Percentiles rank a stretch among this genome's conserved stretches.
Conservation (phyloP, 2,113 vertebrate genomes). For the Eira barbara region DNA sequence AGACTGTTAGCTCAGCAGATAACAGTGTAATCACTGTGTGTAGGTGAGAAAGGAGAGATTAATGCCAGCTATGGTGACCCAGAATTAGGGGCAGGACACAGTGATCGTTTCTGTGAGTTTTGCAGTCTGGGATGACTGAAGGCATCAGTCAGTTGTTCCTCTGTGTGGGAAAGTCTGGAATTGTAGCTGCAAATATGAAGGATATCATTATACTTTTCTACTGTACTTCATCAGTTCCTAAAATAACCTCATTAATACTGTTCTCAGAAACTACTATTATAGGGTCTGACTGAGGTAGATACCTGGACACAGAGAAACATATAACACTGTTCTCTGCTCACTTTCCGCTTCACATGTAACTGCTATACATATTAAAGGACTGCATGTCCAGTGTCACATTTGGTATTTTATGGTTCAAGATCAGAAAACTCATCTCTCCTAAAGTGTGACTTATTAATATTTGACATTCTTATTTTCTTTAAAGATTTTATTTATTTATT, state of each 20-base stretch:
- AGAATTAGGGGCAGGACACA: not conserved
- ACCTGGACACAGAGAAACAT: not conserved
- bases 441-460: not conserved
- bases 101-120: not conserved
- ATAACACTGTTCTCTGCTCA: not conserved
- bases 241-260: not conserved
- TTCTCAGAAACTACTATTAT: not conserved
- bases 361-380: not conserved
- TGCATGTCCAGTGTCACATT: not conserved
- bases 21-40: not conserved
- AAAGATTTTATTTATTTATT: too few species aligned
- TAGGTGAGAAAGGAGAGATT: not conserved
- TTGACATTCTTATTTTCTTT: not conserved
- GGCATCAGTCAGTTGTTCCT: not conserved
- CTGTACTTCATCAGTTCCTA: not conserved
- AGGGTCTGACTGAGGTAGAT: not conserved
- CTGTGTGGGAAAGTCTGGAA: not conserved
- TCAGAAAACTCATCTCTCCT: not conserved
- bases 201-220: not conserved
- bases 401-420: not conserved
- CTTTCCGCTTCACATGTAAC: not conserved
- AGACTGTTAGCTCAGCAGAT: not conserved
- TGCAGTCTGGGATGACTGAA: not conserved
- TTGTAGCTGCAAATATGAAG: not conserved
- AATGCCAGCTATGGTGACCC: not conserved